Percentiles rank a stretch among this genome's conserved stretches.
phyloP scores from a whole-genome alignment of 2,888 invertebrate genomes.

The Ferdinandea cuprea region DNA sequence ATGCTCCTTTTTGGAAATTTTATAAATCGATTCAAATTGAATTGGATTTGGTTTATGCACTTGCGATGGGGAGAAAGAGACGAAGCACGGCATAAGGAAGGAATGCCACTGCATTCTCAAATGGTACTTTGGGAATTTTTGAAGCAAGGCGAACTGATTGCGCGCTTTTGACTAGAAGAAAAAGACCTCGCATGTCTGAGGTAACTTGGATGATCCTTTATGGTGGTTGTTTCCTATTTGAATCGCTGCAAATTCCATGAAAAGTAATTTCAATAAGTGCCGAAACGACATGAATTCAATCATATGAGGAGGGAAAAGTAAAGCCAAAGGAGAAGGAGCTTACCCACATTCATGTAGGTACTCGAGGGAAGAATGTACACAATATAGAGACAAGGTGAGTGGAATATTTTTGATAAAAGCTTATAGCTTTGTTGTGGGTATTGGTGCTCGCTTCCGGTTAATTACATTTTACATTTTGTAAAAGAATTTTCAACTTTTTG shows the following conservation, averaged over 20 bases:
- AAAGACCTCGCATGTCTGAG: constrained; percentile 20
- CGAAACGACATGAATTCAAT: constrained; percentile 47
- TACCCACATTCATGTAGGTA: background rate
- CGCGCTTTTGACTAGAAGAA: background rate
- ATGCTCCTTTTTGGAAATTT: constrained; percentile 16
- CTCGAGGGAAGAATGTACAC: background rate
- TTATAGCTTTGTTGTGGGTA: constrained; percentile 1
- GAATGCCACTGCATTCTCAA: no score
- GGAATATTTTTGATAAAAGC: constrained; percentile 32
- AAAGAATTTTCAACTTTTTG: background rate
- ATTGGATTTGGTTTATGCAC: constrained; percentile 53
- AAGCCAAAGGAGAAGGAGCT: constrained; percentile 7
- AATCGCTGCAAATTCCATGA: constrained; percentile 23
- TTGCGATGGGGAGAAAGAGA: background rate
- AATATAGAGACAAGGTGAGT: no score
- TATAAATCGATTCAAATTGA: constrained; percentile 57
- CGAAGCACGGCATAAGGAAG: background rate
- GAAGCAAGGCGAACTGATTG: constrained; percentile 34
- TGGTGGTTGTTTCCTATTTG: constrained; percentile 22
- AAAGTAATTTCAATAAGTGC: constrained; percentile 56
- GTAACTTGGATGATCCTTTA: constrained; percentile 23
- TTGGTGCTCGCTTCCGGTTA: constrained; percentile 15
- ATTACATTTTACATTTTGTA: constrained; percentile 4
- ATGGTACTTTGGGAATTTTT: constrained; percentile 39
- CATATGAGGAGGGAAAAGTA: constrained; percentile 27